Percentiles rank a stretch among this genome's conserved stretches.
phyloP scores from a whole-genome alignment of 1,140 invertebrate genomes.

The Vollenhovia emeryi region DNA sequence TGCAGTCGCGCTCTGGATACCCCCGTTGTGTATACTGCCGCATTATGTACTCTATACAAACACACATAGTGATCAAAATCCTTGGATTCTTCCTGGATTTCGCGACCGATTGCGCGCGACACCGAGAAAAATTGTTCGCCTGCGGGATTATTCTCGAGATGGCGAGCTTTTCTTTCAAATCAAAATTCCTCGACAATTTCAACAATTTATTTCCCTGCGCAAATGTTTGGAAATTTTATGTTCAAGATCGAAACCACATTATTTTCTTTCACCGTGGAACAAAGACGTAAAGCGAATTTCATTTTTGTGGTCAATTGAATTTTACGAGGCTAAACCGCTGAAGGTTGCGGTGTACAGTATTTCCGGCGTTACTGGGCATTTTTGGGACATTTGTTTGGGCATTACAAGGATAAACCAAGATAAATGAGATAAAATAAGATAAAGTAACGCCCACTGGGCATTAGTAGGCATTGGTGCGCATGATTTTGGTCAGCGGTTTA shows the following conservation, averaged over 20 bases:
- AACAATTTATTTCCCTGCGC: not conserved
- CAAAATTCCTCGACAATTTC: not conserved
- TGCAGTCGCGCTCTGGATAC: constrained; percentile 44
- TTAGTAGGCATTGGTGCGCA: too few species aligned
- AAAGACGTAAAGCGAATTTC: not conserved
- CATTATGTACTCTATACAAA: constrained; percentile 11
- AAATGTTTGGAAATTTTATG: not conserved
- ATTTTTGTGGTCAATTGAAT: not conserved
- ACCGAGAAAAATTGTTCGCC: constrained; percentile 35
- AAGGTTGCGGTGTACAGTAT: too few species aligned
- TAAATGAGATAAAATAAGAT: too few species aligned
- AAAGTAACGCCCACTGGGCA: too few species aligned
- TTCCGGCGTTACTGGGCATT: too few species aligned
- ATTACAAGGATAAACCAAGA: too few species aligned
- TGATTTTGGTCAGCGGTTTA: too few species aligned
- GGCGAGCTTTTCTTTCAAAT: not conserved
- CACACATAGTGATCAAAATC: constrained; percentile 34
- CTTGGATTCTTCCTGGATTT: constrained; percentile 38
- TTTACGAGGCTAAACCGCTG: too few species aligned
- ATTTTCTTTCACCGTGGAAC: not conserved
- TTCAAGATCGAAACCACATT: not conserved
- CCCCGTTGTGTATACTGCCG: constrained; percentile 2
- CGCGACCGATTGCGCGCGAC: constrained; percentile 14
- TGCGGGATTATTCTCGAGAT: not conserved
- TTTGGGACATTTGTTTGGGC: too few species aligned